A percentile compares a stretch with the other conserved stretches of the same genome.
Evolutionary conservation across 1,140 invertebrate species (phyloP).

Genomic region (Scaptomyza pallida): DNA sequence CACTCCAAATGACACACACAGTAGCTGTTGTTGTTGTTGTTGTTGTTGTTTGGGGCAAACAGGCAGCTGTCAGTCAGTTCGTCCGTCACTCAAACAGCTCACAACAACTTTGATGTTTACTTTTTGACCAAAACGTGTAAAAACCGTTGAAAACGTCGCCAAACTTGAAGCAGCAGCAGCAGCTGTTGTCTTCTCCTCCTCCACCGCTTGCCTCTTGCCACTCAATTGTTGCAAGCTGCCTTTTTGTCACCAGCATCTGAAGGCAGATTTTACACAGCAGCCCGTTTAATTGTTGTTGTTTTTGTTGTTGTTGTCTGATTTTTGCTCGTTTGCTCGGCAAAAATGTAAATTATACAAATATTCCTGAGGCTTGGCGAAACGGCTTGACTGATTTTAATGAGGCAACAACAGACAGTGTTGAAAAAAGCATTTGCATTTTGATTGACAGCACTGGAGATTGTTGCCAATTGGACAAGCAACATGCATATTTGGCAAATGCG

Average conservation of each 20-base stretch:
- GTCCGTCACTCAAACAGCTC: slow-evolving; percentile 22
- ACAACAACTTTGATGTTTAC: slow-evolving; percentile 60
- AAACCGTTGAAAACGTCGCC: slow-evolving; percentile 67
- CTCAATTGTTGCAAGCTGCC: slow-evolving; percentile 24
- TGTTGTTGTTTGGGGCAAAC: slow-evolving; percentile 43
- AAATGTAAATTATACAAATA: slow-evolving; percentile 73
- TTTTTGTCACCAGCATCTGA: slow-evolving; percentile 51
- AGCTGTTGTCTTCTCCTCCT: slow-evolving; percentile 40
- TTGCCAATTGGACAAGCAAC: slow-evolving; percentile 62
- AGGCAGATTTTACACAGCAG: slow-evolving; percentile 47
- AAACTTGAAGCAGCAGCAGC: slow-evolving; percentile 20
- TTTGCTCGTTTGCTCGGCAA: slow-evolving; percentile 48
- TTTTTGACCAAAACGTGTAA: slow-evolving; percentile 81
- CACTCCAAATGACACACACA: slow-evolving; percentile 67
- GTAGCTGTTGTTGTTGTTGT: slow-evolving; percentile 39
- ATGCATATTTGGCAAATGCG: slow-evolving; percentile 72
- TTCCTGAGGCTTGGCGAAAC: slow-evolving; percentile 27
- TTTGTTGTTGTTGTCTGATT: slow-evolving; percentile 33
- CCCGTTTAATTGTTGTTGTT: slow-evolving; percentile 74
- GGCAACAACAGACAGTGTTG: slow-evolving; percentile 17
- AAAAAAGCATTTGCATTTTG: slow-evolving; percentile 72
- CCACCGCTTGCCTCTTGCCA: not conserved
- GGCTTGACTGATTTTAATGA: slow-evolving; percentile 61
- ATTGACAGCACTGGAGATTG: slow-evolving; percentile 76
- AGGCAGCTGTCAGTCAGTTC: slow-evolving; percentile 30